Conservation (phyloP, 92 coral and sea anemone genomes). For the Actinernus sp. region DNA sequence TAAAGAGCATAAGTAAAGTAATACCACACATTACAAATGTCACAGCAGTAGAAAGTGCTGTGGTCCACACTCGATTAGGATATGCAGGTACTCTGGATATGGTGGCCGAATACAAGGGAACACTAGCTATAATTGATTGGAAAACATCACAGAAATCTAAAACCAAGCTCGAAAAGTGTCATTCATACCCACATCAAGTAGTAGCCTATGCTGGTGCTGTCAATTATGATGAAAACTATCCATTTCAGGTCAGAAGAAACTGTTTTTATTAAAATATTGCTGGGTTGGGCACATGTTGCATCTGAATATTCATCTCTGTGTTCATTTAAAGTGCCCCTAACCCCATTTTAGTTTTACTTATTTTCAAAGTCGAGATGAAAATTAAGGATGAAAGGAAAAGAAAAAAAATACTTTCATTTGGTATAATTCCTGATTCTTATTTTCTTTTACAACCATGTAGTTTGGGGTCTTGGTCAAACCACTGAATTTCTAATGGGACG, state of each 20-base stretch:
- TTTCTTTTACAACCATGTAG: no score
- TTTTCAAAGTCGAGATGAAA: no score
- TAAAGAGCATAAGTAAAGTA: constrained; percentile 76
- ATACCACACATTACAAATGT: constrained; percentile 70
- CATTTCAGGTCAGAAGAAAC: constrained; percentile 77
- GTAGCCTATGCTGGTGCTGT: constrained; percentile 97
- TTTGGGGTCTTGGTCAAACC: no score
- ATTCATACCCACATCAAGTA: constrained; percentile 89
- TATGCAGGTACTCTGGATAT: constrained; percentile 95
- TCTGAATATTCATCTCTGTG: no score
- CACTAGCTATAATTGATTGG: constrained; percentile 89
- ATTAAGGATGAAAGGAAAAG: no score
- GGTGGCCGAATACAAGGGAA: constrained; percentile 76
- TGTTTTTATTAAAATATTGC: no score
- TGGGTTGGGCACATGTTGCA: no score
- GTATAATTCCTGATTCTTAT: no score
- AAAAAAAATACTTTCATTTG: no score
- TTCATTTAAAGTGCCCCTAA: no score
- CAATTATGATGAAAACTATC: constrained; percentile 86
- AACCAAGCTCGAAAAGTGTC: constrained; percentile 76
- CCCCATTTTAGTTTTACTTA: no score
- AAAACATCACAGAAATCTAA: constrained; percentile 87
- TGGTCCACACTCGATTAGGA: constrained; percentile 75
- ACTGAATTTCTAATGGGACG: no score
- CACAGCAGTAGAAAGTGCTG: constrained; percentile 90